Conservation (phyloP, 2,888 invertebrate genomes). For the Trissoscelio sp. region DNA sequence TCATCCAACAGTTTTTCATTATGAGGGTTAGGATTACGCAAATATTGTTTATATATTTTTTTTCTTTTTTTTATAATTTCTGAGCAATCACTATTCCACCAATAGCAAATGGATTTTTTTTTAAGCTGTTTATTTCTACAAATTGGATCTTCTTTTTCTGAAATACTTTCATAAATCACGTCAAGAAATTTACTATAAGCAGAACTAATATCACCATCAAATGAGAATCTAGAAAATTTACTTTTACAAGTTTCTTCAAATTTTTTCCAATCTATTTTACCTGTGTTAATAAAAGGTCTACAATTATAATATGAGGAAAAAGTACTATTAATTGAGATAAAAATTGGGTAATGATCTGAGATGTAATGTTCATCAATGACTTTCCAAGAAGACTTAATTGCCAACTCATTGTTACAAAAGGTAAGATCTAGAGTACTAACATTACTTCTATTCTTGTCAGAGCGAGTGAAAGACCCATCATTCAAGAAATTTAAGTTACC, state of each 20-base stretch:
- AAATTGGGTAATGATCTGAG: not conserved
- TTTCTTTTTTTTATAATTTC: not conserved
- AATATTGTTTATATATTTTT: not conserved
- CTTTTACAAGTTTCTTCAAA: not conserved
- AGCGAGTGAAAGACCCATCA: not conserved
- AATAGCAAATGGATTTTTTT: constrained; percentile 1
- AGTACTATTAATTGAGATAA: not conserved
- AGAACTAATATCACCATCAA: not conserved
- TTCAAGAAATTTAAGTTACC: not conserved
- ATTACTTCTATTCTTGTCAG: not conserved
- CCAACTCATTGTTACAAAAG: not conserved
- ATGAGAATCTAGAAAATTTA: not conserved
- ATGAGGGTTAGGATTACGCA: not conserved
- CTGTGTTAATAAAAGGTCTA: constrained; percentile 1
- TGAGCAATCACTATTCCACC: not conserved
- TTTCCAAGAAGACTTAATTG: not conserved
- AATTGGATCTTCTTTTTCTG: not conserved
- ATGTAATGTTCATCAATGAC: not conserved
- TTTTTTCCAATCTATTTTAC: not conserved
- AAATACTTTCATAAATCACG: not conserved
- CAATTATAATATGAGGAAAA: too few relatives aligned
- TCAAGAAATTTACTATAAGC: not conserved
- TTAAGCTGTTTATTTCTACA: not conserved
- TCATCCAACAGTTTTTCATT: not conserved
- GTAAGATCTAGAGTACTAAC: not conserved